Evolutionary conservation across 2,888 invertebrate genomes (phyloP), one percentile per base, ranked within the genome.

Genomic region (Caradrina kadenii): DNA sequence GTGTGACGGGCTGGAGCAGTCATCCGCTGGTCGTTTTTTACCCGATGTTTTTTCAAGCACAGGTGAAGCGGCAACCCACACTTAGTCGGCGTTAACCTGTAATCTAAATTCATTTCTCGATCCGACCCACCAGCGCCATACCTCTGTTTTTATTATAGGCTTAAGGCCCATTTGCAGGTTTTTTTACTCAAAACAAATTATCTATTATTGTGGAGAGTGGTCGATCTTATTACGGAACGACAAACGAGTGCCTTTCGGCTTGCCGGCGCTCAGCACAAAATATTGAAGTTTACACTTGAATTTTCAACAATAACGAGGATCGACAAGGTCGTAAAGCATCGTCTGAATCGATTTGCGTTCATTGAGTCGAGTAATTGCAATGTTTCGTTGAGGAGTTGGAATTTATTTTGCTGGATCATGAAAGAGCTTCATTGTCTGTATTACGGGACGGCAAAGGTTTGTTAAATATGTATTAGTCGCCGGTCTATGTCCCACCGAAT

Each of bases 91-190:
- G 93, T 93, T 95, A 95, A 95, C 95, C 94, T 96, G 92, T 95
- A 96, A 96, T 96, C 96, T 96, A 96, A 96, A 96, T 96, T 96
- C 95, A 96, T 96, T 96, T 95, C 93, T 95, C 93, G 95, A 94
- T 92, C 93, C 94, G 92, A 93, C 94, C 94, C 93, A 94, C 93
- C 91, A 91, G 88, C 89, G 89, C 92, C 92, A 93, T 94, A 93
- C 93, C 93, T 95, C 92, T 91, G 93, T 95, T 95, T 94, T 95
- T 96, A 95, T 95, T 95, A 96, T 91, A 93, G 93, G 92, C 92
- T 93, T 91, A 91, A 91, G 92, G 90, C 91, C 94, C 95, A 94
- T 95, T 95, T 94, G 94, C 94, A 88, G 93, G 93, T 92, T 93
- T 94, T 94, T 96, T 94, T 94, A 91, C 91, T 93, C 91, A 87